Percentiles rank a stretch among this genome's conserved stretches.
These are phyloP conservation scores for Saccostrea echinata DNA, from an alignment of 1,140 invertebrate genomes.

Conservation along the genomic window DNA sequence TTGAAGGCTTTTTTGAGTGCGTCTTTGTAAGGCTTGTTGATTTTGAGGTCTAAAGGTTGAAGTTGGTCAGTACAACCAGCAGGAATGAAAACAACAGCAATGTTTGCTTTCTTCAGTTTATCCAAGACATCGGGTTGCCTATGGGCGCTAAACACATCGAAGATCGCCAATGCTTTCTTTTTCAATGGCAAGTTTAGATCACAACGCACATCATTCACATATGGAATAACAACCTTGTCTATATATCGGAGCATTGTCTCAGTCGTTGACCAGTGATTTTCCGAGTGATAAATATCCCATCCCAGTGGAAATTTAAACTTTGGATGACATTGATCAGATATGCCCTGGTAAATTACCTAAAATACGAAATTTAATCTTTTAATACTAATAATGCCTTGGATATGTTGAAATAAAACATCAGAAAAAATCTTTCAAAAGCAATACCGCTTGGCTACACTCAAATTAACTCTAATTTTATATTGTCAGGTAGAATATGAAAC, in stretches of 20 bases:
- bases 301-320: conserved; percentile 43
- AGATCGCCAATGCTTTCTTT: neutral
- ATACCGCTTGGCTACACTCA: neutral
- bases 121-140: neutral
- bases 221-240: conserved; percentile 39
- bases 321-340: conserved; percentile 42
- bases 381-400: neutral
- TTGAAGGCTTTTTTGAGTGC: conserved; percentile 17
- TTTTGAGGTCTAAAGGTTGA: conserved; percentile 1
- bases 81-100: conserved; percentile 13
- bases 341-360: conserved; percentile 49
- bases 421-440: neutral
- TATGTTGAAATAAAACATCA: neutral
- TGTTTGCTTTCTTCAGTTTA: conserved; percentile 8
- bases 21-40: conserved; percentile 31
- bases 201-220: neutral
- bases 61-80: conserved; percentile 44
- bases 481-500: neutral
- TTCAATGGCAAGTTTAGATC: neutral
- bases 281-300: conserved; percentile 47
- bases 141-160: conserved; percentile 2
- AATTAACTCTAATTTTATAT: neutral
- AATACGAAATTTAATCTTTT: neutral
- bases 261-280: conserved; percentile 50
- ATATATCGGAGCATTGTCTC: conserved; percentile 41